These are phyloP conservation scores for Rugalucina vietnamica DNA, from an alignment of 2,888 invertebrate species.

Conservation along the genomic window DNA sequence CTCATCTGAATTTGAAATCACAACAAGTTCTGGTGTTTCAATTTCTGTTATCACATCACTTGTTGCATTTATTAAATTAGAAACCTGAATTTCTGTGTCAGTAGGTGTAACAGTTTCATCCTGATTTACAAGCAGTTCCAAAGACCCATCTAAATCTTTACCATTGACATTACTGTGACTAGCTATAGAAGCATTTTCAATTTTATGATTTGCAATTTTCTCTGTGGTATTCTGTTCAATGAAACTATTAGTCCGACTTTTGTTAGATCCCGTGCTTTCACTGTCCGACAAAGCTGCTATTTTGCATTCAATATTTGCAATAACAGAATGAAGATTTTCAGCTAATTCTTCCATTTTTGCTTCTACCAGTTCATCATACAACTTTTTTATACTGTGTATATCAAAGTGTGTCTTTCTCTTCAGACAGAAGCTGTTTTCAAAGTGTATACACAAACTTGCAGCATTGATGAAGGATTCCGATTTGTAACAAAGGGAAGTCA, in stretches of 20 bases:
- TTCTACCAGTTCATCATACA: slow-evolving; percentile 43
- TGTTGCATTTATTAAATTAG: too few species aligned
- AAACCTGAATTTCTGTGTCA: too few species aligned
- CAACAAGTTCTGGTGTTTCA: too few species aligned
- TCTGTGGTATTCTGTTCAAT: not conserved
- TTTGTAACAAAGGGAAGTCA: slow-evolving; percentile 53
- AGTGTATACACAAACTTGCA: slow-evolving; percentile 57
- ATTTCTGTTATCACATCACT: too few species aligned
- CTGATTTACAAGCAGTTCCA: not conserved
- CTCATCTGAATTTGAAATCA: too few species aligned
- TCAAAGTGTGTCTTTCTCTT: slow-evolving; percentile 52
- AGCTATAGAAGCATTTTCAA: not conserved
- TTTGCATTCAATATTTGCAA: slow-evolving; percentile 41
- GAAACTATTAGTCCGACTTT: slow-evolving; percentile 57
- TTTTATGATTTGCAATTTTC: not conserved
- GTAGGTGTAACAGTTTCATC: not conserved
- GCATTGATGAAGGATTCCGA: slow-evolving; percentile 53
- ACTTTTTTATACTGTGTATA: slow-evolving; percentile 27
- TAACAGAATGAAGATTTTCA: slow-evolving; percentile 33
- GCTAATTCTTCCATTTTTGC: slow-evolving; percentile 33
- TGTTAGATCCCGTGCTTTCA: slow-evolving; percentile 43
- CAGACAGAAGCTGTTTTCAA: slow-evolving; percentile 46
- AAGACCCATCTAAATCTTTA: not conserved
- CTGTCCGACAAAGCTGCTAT: slow-evolving; percentile 31
- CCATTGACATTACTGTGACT: not conserved